phyloP scores from a whole-genome alignment of 1,140 invertebrate genomes.

The Sarcophaga bullata region DNA sequence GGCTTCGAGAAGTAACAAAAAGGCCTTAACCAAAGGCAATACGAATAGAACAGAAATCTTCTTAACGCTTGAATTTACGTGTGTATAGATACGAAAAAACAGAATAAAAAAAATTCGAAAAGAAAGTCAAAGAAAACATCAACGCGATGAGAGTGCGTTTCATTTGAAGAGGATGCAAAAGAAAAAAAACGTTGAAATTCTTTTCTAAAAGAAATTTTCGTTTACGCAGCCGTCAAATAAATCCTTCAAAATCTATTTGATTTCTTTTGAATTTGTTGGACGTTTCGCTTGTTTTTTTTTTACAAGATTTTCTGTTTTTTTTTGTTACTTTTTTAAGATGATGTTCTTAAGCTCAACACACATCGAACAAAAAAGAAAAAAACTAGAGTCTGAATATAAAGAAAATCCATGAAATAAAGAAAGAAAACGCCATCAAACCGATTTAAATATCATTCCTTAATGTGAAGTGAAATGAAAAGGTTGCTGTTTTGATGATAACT shows the following conservation, averaged over 20 bases:
- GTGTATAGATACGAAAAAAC: background rate
- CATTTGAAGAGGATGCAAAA: background rate
- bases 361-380: background rate
- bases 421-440: conserved; percentile 42
- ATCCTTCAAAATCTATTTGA: conserved; percentile 40
- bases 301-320: background rate
- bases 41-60: background rate
- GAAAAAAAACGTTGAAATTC: background rate
- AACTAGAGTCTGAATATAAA: background rate
- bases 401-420: conserved; percentile 4
- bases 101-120: background rate
- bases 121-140: no score
- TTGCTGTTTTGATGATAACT: conserved; percentile 50
- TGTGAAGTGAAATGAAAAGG: conserved; percentile 61
- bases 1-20: no score
- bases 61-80: conserved; percentile 5
- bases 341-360: background rate
- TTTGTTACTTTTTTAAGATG: conserved; percentile 37
- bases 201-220: conserved; percentile 22
- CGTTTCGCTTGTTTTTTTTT: conserved; percentile 10
- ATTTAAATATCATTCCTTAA: conserved; percentile 61
- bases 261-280: conserved; percentile 44
- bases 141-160: conserved; percentile 14
- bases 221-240: conserved; percentile 41
- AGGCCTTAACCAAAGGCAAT: no score